phyloP scores from a whole-genome alignment of 2,888 invertebrate genomes.

The Lacanobia oleracea region DNA sequence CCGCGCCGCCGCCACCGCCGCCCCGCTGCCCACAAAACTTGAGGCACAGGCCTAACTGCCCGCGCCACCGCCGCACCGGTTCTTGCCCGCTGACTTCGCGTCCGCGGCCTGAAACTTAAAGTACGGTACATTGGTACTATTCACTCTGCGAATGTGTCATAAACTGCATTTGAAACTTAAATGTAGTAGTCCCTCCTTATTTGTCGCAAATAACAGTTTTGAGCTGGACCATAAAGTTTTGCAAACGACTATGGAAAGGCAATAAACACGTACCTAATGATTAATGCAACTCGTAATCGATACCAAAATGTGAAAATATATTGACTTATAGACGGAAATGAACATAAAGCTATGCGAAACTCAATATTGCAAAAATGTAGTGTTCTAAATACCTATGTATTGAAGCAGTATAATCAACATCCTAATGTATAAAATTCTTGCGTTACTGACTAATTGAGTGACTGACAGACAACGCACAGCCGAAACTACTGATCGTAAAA shows the following conservation, averaged over 20 bases:
- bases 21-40: no score
- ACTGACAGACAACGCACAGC: no score
- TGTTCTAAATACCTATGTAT: not conserved
- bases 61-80: no score
- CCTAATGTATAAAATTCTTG: no score
- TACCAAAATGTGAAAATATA: slow-evolving; percentile 33
- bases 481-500: no score
- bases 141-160: slow-evolving; percentile 1
- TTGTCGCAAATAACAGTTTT: slow-evolving; percentile 24
- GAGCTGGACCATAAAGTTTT: slow-evolving; percentile 15
- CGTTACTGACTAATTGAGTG: no score
- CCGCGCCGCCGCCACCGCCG: no score
- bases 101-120: not conserved
- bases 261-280: slow-evolving; percentile 37
- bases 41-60: no score
- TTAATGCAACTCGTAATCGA: slow-evolving; percentile 22
- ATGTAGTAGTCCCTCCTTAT: slow-evolving; percentile 22
- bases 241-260: slow-evolving; percentile 26
- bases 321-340: not conserved
- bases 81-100: no score
- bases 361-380: not conserved
- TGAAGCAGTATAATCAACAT: not conserved
- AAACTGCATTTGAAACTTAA: slow-evolving; percentile 19
- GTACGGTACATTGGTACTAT: not conserved
- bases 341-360: not conserved